Percentiles rank a stretch among this genome's conserved stretches.
Conservation (phyloP, 30 jellyfish, hydroid and myxozoan species). For the Sanderia malayensis region DNA sequence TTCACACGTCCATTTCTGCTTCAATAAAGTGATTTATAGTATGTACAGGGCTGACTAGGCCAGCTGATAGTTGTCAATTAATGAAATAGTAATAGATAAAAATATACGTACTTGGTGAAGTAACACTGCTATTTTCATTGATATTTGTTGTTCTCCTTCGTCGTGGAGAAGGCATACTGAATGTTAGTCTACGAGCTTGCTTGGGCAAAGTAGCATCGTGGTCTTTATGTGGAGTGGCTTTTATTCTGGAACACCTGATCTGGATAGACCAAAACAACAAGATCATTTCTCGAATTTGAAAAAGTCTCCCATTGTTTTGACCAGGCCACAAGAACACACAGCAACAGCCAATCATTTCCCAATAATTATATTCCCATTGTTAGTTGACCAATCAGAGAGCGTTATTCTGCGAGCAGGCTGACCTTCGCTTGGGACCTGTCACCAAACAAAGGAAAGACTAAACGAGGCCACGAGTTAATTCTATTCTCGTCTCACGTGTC, state of each 20-base stretch:
- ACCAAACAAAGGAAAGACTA: slow-evolving; percentile 50
- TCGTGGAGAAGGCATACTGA: slow-evolving; percentile 54
- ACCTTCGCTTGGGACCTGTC: slow-evolving; percentile 51
- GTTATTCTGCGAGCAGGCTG: slow-evolving; percentile 55
- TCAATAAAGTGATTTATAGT: too few relatives aligned
- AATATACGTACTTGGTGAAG: slow-evolving; percentile 37
- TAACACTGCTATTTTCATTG: slow-evolving; percentile 35
- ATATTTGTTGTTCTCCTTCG: slow-evolving; percentile 21
- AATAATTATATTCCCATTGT: background rate
- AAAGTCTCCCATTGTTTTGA: slow-evolving; percentile 63
- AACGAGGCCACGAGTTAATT: slow-evolving; percentile 34
- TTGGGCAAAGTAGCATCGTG: slow-evolving; percentile 62
- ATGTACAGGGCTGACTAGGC: too few relatives aligned
- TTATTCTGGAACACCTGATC: slow-evolving; percentile 68
- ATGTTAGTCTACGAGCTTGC: slow-evolving; percentile 9
- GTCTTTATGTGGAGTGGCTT: slow-evolving; percentile 46
- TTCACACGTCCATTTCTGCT: too few relatives aligned
- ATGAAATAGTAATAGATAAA: too few relatives aligned
- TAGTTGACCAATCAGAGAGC: slow-evolving; percentile 23
- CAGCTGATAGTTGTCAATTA: too few relatives aligned
- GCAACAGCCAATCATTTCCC: slow-evolving; percentile 38
- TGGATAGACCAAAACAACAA: slow-evolving; percentile 64
- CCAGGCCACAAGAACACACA: slow-evolving; percentile 72
- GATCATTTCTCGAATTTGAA: slow-evolving; percentile 75
- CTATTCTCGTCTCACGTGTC: slow-evolving; percentile 65